Percentiles rank a stretch among this genome's conserved stretches.
Conservation (phyloP, 1,140 invertebrate genomes). For the Laupala kohalensis region DNA sequence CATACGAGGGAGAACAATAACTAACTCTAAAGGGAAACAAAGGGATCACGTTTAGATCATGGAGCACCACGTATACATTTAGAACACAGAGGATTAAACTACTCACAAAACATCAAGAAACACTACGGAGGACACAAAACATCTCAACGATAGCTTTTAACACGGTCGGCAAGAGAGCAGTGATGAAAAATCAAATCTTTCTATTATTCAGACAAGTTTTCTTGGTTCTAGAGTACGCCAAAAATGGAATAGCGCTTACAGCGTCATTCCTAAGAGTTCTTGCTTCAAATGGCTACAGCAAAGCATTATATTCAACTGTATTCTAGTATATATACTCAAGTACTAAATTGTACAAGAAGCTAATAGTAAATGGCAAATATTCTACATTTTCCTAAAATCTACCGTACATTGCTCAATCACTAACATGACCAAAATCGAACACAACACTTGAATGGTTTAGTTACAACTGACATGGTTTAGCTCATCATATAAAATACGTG, state of each 20-base stretch:
- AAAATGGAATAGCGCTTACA: neutral
- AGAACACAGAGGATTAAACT: neutral
- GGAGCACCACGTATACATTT: too few species aligned
- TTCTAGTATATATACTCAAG: neutral
- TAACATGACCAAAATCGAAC: neutral
- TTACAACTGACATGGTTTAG: neutral
- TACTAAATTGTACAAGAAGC: neutral
- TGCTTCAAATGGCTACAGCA: neutral
- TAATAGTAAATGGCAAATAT: neutral
- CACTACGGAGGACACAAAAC: neutral
- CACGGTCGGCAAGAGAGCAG: neutral
- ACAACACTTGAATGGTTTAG: neutral
- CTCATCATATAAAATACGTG: neutral
- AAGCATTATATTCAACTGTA: neutral
- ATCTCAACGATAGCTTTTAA: neutral
- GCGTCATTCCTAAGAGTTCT: neutral
- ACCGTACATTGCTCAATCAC: neutral
- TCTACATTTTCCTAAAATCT: neutral
- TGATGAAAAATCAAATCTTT: neutral
- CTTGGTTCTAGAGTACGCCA: neutral
- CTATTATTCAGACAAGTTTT: neutral
- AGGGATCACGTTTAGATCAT: neutral
- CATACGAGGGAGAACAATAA: neutral
- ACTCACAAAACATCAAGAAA: neutral
- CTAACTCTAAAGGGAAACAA: neutral